These are phyloP conservation scores for Taeniopygia guttata DNA, from an alignment of 2,797 vertebrate genomes.

Conservation along the genomic window DNA sequence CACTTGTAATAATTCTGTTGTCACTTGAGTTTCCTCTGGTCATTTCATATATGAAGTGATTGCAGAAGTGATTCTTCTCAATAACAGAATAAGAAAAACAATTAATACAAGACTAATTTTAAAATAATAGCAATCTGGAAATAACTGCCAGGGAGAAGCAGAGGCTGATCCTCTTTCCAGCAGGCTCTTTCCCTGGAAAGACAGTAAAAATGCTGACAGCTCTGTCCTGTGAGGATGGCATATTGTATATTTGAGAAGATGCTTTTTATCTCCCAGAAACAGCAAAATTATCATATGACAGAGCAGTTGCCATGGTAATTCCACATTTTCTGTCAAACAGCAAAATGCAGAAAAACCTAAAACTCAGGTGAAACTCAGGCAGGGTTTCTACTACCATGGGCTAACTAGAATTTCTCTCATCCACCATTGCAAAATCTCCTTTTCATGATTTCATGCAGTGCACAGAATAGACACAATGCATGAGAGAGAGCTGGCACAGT, in stretches of 20 bases:
- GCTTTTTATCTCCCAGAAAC: slow-evolving; percentile 46
- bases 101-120: neutral
- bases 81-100: slow-evolving; percentile 1
- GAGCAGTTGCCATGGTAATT: slow-evolving; percentile 49
- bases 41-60: neutral
- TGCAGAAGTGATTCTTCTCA: neutral
- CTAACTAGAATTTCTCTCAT: neutral
- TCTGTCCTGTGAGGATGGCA: slow-evolving; percentile 18
- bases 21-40: neutral
- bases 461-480: neutral
- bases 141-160: neutral
- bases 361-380: neutral
- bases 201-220: neutral
- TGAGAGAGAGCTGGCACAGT: neutral
- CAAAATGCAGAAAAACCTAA: slow-evolving; percentile 20
- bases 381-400: neutral
- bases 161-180: neutral
- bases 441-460: neutral
- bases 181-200: neutral
- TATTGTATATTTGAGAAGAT: neutral
- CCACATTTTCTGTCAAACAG: slow-evolving; percentile 28
- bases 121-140: neutral
- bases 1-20: neutral
- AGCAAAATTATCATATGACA: slow-evolving; percentile 35
- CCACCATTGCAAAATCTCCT: neutral